Base-by-base conservation (phyloP, 2,888 invertebrate genomes). In the Notocelia uddmanniana region DNA sequence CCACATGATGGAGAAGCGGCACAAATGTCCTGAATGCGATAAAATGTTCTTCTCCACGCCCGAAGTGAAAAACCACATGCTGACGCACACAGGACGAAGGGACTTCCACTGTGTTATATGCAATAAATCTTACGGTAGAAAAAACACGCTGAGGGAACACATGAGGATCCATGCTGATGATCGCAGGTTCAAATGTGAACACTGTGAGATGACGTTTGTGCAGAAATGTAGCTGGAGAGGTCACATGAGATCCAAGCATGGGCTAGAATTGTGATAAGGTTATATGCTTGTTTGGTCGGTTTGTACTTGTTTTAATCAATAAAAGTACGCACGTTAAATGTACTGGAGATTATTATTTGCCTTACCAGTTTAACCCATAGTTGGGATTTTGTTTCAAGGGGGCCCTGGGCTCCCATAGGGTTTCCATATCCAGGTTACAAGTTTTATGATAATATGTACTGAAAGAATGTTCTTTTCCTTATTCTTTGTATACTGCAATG, bases 21-120 rank as follows among this genome's bases (percentile, higher is more conserved):
- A 88, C 52, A 82, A 83, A 3, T 94, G 94, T 58, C 76, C 82
- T 0, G 76, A 84, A 2, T 94, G 94, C 50, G 90, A 89, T 1
- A 91, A 86, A 77, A 79, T 79, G 0, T 89, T 89, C 73, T 86
- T 80, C 57, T 77, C 74, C 0, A 74, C 75, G 50, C 59, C 73
- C 3, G 79, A 79, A 23, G 63, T 85, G 18, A 80, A 78, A 0
- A 78, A 77, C 6, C 89, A 89, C 54, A 80, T 82, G 80, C 50
- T 68, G 5, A 59, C 50, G 13, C 68, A 68, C 31, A 59, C 68
- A 2, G 68, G 68, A 1, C 34, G n/a, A 10, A 48, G 37, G 11
- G 68, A 68, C 18, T 68, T 68, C n/a, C 48, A 68, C 6, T 68
- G 68, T 23, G 50, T 34, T n/a, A 23, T 68, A 21, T 68, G 68